These are phyloP conservation scores for Cephalopachus bancanus DNA, from an alignment of 2,797 vertebrate species.

Conservation along the genomic window DNA sequence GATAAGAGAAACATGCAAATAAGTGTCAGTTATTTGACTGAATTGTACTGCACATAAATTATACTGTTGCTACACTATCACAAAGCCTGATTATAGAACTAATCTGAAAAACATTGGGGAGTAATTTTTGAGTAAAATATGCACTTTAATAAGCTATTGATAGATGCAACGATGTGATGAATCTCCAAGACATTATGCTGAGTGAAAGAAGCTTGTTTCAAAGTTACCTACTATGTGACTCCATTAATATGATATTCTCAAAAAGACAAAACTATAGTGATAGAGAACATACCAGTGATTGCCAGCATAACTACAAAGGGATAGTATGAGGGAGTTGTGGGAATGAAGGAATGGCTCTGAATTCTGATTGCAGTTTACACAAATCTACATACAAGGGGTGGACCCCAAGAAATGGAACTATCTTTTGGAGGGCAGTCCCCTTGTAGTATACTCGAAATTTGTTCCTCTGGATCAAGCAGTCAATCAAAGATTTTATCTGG, in stretches of 20 bases:
- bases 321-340: neutral
- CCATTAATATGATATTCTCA: constrained; percentile 23
- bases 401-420: too few relatives aligned
- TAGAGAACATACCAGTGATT: neutral
- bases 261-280: constrained; percentile 35
- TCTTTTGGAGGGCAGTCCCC: too few relatives aligned
- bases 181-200: constrained; percentile 3
- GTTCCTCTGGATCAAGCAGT: too few relatives aligned
- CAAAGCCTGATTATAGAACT: constrained; percentile 9
- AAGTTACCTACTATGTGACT: constrained; percentile 17
- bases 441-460: too few relatives aligned
- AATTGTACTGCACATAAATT: neutral
- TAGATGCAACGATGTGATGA: neutral
- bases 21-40: neutral
- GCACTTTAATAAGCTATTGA: neutral
- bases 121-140: neutral
- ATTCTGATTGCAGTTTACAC: neutral
- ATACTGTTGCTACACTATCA: neutral
- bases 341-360: neutral
- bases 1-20: constrained; percentile 10
- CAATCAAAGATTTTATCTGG: too few relatives aligned
- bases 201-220: constrained; percentile 27
- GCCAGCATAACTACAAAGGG: neutral
- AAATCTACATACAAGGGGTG: neutral
- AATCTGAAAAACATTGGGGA: neutral